Evolutionary conservation across 2,113 vertebrate species (phyloP).

Genomic region (Oxygymnocypris stewartii): DNA sequence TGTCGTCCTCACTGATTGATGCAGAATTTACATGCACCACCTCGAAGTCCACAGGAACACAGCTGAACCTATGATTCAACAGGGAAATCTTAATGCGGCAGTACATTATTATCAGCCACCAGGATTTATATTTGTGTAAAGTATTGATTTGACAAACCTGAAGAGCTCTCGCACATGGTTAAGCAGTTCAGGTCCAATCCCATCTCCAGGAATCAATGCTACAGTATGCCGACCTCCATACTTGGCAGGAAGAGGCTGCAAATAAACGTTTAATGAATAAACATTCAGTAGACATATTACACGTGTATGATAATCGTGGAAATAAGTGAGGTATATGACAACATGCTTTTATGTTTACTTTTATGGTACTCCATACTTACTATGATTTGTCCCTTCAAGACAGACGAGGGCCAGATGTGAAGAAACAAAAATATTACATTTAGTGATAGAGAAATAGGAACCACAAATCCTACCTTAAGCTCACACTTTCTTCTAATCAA

Average conservation of each 20-base stretch:
- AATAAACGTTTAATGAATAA: not conserved
- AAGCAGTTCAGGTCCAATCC: constrained; percentile 90
- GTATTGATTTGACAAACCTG: constrained; percentile 72
- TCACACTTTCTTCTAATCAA: no score
- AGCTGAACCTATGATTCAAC: constrained; percentile 78
- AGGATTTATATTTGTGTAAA: not conserved
- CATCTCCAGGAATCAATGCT: constrained; percentile 90
- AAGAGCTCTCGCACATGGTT: constrained; percentile 88
- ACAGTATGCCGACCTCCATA: constrained; percentile 92
- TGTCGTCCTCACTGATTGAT: constrained; percentile 76
- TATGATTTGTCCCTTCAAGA: constrained; percentile 53
- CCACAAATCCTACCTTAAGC: no score
- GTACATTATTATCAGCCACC: not conserved
- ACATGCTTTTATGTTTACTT: no score
- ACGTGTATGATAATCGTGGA: not conserved
- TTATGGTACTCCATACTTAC: constrained; percentile 52
- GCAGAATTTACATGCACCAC: constrained; percentile 85
- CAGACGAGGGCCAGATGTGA: constrained; percentile 1
- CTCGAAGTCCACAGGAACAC: constrained; percentile 92
- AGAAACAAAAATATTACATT: constrained; percentile 16
- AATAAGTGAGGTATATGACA: not conserved
- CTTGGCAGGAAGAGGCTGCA: constrained; percentile 88
- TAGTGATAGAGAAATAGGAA: not conserved
- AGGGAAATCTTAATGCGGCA: not conserved
- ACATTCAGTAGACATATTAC: not conserved